These are phyloP conservation scores for Zonotrichia albicollis DNA, from an alignment of 2,797 vertebrate genomes.

Conservation along the genomic window DNA sequence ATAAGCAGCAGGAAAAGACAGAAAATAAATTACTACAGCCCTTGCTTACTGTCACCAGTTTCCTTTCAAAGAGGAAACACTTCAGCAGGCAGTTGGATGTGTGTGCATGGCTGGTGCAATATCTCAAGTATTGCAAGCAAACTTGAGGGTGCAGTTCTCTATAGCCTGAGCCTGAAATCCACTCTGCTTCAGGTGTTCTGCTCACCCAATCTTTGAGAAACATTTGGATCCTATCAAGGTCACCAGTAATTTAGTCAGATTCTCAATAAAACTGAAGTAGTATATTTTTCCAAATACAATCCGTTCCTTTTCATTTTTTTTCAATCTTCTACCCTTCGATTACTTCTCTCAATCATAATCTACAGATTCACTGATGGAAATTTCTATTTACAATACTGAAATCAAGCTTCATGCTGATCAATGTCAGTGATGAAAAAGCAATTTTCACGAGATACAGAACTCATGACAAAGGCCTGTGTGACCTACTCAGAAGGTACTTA, in stretches of 20 bases:
- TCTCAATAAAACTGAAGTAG: neutral
- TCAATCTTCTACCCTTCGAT: neutral
- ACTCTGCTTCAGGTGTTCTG: neutral
- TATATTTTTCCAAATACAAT: neutral
- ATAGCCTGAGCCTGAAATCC: neutral
- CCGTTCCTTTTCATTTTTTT: neutral
- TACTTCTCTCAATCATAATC: neutral
- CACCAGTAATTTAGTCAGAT: neutral
- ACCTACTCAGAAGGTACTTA: neutral
- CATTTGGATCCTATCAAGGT: neutral
- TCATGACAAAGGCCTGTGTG: neutral
- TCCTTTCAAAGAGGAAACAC: neutral
- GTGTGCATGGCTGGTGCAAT: neutral
- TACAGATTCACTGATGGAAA: neutral
- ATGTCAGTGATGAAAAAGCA: neutral
- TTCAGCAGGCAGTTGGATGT: neutral
- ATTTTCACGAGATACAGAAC: neutral
- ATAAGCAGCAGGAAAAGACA: neutral
- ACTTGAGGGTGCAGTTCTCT: neutral
- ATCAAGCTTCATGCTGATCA: neutral
- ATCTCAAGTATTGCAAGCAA: neutral
- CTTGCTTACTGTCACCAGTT: neutral
- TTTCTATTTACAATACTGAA: neutral
- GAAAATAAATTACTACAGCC: neutral
- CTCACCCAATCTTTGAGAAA: neutral